Evolutionary conservation across 2,797 vertebrate genomes (phyloP).

Genomic region (Pseudotriccus pelzelni): DNA sequence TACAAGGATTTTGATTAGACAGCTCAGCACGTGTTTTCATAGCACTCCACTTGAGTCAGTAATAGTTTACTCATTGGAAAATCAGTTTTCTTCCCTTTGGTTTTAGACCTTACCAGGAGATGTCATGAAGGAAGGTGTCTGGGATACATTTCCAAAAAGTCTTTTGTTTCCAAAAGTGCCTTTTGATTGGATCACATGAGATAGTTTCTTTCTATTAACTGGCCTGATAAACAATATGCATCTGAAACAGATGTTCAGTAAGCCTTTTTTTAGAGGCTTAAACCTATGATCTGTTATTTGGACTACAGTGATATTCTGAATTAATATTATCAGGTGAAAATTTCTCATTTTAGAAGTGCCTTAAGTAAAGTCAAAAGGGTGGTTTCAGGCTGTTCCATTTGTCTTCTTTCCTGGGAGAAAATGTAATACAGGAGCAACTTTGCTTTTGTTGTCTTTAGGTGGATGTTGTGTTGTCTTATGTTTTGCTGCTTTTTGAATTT

Average conservation of each 20-base stretch:
- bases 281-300: background rate
- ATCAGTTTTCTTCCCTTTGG: background rate
- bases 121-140: background rate
- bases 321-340: background rate
- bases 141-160: background rate
- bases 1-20: background rate
- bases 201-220: background rate
- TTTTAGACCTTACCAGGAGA: background rate
- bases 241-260: background rate
- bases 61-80: background rate
- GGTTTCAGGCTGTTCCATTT: background rate
- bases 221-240: background rate
- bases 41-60: background rate
- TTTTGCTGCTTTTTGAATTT: background rate
- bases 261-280: background rate
- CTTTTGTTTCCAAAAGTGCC: background rate
- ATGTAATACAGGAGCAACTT: background rate
- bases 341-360: background rate
- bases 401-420: background rate
- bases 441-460: background rate
- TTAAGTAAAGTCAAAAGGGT: background rate
- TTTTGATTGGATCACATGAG: background rate
- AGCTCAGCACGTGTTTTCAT: background rate
- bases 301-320: background rate
- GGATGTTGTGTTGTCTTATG: background rate